Base-by-base conservation (phyloP, 2,888 invertebrate species). In the Cenopis cana region DNA sequence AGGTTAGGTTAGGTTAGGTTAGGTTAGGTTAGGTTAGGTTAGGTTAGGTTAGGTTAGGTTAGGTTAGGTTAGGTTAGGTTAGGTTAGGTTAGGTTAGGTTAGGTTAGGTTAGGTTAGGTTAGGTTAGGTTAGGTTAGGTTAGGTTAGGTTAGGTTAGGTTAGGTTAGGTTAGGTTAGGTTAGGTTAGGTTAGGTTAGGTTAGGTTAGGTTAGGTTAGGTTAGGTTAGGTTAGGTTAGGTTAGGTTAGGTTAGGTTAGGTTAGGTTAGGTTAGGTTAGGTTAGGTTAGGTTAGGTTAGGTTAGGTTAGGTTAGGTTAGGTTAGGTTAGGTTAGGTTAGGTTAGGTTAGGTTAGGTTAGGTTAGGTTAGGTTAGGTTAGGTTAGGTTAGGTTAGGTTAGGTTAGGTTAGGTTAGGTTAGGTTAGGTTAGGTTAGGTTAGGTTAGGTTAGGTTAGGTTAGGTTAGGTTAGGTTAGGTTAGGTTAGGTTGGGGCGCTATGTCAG, bases 171-270 rank as follows among this genome's bases (percentile, higher is more conserved):
- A 8, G 10, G 5, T 38, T 38, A 5, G 38, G 38, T 38, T 5
- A 8, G 10, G 6, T 38, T 38, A n/a, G n/a, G 5, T 38, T 38
- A 38, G 10, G 5, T 57, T 33, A 24, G 17, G 54, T 5, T 8
- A 5, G 1, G 12, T 11, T 1, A 0, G 57, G 57, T 57, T 57
- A 41, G 38, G 57, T 57, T 57, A 57, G 57, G 57, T 57, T 57
- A 57, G 57, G 57, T 57, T 57, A 57, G 57, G 57, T 57, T 57
- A 57, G 57, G 57, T 57, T 57, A 57, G 57, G 57, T 57, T 57
- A 57, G 57, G 57, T 57, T 57, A 36, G 57, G 57, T 36, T 36
- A 57, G 38, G 57, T 36, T 57, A 38, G 36, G 36, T 57, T 38
- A 36, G 57, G 38, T 57, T 38, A 38, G 36, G 57, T 57, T 57